Conservation (phyloP, 2,113 vertebrate genomes). For the Anhinga rufa region DNA sequence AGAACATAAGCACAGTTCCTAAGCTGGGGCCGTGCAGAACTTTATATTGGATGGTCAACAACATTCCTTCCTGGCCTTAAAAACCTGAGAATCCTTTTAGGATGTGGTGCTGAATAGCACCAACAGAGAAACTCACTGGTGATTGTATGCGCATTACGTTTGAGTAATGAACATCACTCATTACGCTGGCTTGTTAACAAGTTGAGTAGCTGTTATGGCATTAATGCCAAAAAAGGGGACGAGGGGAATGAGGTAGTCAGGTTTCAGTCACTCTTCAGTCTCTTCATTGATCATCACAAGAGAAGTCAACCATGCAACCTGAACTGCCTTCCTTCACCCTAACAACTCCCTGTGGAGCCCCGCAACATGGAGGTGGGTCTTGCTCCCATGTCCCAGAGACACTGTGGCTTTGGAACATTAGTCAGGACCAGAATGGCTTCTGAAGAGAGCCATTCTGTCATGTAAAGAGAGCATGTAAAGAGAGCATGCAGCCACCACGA, state of each 20-base stretch:
- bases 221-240: neutral
- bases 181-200: neutral
- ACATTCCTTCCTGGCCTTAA: neutral
- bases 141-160: neutral
- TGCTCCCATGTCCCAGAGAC: neutral
- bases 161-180: neutral
- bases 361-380: neutral
- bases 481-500: accelerated
- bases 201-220: neutral
- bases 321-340: neutral
- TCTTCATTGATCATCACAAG: neutral
- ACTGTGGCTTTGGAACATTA: neutral
- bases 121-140: neutral
- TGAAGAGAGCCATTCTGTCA: neutral
- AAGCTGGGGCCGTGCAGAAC: neutral
- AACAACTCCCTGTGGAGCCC: neutral
- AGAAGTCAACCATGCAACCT: neutral
- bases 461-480: no score
- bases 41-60: neutral
- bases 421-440: accelerated
- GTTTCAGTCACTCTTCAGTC: neutral
- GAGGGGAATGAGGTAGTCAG: neutral
- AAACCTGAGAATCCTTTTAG: neutral
- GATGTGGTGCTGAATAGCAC: neutral
- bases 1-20: neutral